Conservation (phyloP, 2,113 vertebrate species). For the Cynoglossus semilaevis region DNA sequence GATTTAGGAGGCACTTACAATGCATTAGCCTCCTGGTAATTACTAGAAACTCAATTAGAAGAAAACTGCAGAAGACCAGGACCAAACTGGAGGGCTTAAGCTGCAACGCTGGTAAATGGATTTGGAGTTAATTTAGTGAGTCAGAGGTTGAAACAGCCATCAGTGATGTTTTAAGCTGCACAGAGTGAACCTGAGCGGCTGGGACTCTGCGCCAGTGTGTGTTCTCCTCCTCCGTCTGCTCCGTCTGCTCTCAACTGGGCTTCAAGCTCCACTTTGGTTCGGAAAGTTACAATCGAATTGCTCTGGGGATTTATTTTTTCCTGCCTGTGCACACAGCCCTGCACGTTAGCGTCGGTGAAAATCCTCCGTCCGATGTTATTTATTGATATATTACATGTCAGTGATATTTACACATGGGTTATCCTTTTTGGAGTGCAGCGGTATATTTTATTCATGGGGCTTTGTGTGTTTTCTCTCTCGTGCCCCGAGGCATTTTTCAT, state of each 20-base stretch:
- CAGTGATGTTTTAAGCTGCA: constrained; percentile 68
- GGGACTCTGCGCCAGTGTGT: constrained; percentile 37
- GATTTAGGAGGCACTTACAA: constrained; percentile 78
- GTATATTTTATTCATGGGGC: constrained; percentile 53
- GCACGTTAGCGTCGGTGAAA: neutral
- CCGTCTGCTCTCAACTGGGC: constrained; percentile 39
- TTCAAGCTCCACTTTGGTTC: constrained; percentile 49
- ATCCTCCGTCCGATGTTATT: constrained; percentile 10
- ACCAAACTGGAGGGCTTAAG: constrained; percentile 73
- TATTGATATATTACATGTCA: constrained; percentile 14
- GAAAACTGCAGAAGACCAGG: constrained; percentile 68
- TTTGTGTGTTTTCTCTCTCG: constrained; percentile 39
- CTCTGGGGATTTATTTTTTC: constrained; percentile 35
- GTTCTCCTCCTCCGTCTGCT: constrained; percentile 40
- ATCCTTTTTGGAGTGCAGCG: constrained; percentile 18
- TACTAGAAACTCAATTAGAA: constrained; percentile 79
- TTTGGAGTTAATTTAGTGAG: constrained; percentile 73
- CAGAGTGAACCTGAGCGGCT: constrained; percentile 52
- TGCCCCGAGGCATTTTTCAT: constrained; percentile 31
- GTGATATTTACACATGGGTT: constrained; percentile 39
- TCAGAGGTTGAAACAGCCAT: constrained; percentile 73
- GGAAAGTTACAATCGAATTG: constrained; percentile 43
- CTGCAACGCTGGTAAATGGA: constrained; percentile 70
- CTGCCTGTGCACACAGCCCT: neutral
- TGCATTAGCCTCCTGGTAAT: constrained; percentile 77